Percentiles rank a stretch among this genome's conserved stretches.
Evolutionary conservation across 2,797 vertebrate genomes (phyloP).

Genomic region (Somateria mollissima): DNA sequence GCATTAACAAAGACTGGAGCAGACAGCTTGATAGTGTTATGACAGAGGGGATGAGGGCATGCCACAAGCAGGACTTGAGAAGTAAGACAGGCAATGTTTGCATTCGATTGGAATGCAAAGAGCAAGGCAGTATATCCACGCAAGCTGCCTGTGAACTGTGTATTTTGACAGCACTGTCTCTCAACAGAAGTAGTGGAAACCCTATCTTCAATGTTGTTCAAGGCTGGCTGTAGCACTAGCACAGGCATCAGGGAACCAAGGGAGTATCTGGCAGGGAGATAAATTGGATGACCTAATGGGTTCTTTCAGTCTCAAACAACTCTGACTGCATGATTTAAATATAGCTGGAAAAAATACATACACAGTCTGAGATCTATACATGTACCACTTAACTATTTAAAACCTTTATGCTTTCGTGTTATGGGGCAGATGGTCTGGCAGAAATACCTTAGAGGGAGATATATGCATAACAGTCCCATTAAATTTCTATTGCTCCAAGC

Average conservation of each 20-base stretch:
- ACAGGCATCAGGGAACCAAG: neutral
- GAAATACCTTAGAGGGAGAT: neutral
- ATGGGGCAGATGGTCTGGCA: neutral
- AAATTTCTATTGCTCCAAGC: neutral
- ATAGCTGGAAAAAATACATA: slow-evolving; percentile 18
- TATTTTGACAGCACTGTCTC: neutral
- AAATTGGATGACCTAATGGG: neutral
- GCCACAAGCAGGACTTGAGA: neutral
- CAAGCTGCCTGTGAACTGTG: neutral
- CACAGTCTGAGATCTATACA: neutral
- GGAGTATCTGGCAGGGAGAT: neutral
- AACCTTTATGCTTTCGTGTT: neutral
- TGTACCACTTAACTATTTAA: neutral
- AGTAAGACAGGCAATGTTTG: neutral
- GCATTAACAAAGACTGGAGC: neutral
- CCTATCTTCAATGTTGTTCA: neutral
- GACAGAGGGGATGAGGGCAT: neutral
- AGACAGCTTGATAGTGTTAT: neutral
- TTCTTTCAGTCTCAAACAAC: neutral
- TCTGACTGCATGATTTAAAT: slow-evolving; percentile 10
- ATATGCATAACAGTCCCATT: neutral
- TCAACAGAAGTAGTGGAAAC: neutral
- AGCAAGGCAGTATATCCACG: neutral
- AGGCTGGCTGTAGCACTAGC: neutral
- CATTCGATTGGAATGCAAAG: neutral